These are phyloP conservation scores for Pedicia rivosa DNA, from an alignment of 2,888 invertebrate species.

Conservation along the genomic window DNA sequence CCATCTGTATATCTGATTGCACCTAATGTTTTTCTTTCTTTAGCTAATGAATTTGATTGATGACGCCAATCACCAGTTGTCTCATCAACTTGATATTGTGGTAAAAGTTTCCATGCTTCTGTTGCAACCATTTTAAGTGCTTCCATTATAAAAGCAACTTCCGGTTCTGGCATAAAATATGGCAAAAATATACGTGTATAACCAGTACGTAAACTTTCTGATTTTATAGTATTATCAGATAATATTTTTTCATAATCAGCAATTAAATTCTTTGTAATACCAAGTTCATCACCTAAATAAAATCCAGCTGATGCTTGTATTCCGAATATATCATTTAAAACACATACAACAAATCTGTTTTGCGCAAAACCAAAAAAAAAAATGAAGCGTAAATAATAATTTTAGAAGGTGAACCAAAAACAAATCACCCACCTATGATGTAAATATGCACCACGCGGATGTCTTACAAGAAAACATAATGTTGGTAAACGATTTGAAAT, in stretches of 20 bases:
- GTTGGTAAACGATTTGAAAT: constrained; percentile 57
- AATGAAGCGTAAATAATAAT: neutral
- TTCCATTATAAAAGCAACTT: constrained; percentile 66
- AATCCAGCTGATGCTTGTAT: constrained; percentile 73
- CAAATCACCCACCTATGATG: constrained; percentile 53
- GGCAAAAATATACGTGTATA: constrained; percentile 75
- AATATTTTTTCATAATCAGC: constrained; percentile 52
- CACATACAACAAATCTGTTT: constrained; percentile 49
- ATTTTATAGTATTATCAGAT: constrained; percentile 31
- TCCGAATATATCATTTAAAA: constrained; percentile 83
- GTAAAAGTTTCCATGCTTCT: constrained; percentile 77
- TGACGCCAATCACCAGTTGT: constrained; percentile 86
- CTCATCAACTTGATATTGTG: constrained; percentile 73
- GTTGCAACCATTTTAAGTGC: constrained; percentile 76
- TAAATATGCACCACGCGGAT: constrained; percentile 64
- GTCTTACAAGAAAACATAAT: constrained; percentile 73
- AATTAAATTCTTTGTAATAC: constrained; percentile 62
- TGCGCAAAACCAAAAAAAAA: neutral
- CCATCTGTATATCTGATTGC: constrained; percentile 60
- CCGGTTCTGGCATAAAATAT: constrained; percentile 65
- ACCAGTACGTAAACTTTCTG: constrained; percentile 68
- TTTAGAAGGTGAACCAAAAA: neutral
- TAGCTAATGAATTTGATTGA: constrained; percentile 57
- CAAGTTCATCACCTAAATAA: constrained; percentile 69
- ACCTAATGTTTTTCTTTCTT: constrained; percentile 69